Evolutionary conservation across 2,113 vertebrate species (phyloP).

Genomic region (Semnornis frantzii): DNA sequence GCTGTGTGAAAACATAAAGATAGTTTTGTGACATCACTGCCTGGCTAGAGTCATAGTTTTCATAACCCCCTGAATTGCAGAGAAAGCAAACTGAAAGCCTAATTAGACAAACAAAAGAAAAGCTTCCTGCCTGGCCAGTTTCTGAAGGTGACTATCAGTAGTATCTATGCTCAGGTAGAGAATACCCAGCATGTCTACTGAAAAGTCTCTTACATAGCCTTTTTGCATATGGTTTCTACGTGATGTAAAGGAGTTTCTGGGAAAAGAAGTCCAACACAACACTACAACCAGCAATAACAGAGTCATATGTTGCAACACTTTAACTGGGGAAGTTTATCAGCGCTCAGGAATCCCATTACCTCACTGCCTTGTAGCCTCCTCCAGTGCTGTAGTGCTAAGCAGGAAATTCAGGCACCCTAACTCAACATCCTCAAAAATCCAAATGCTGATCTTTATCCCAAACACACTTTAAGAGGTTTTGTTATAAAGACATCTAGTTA

Average conservation of each 20-base stretch:
- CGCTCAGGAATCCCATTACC: background rate
- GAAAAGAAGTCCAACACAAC: background rate
- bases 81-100: conserved; percentile 30
- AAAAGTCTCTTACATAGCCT: background rate
- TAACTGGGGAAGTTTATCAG: background rate
- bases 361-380: background rate
- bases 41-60: background rate
- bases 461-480: background rate
- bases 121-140: conserved; percentile 41
- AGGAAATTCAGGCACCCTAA: fast-evolving
- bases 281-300: background rate
- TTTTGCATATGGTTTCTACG: background rate
- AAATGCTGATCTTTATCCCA: background rate
- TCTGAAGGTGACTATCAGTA: background rate
- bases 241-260: background rate
- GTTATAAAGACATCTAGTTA: background rate
- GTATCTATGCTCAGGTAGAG: background rate
- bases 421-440: background rate
- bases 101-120: background rate
- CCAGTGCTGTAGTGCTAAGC: background rate
- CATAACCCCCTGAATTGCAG: background rate
- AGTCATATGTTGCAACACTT: fast-evolving
- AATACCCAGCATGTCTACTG: background rate
- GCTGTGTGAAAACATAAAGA: background rate
- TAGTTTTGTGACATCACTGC: background rate